These are phyloP conservation scores for Leptinotarsa rubiginosa DNA, from an alignment of 2,888 invertebrate genomes.

Conservation along the genomic window DNA sequence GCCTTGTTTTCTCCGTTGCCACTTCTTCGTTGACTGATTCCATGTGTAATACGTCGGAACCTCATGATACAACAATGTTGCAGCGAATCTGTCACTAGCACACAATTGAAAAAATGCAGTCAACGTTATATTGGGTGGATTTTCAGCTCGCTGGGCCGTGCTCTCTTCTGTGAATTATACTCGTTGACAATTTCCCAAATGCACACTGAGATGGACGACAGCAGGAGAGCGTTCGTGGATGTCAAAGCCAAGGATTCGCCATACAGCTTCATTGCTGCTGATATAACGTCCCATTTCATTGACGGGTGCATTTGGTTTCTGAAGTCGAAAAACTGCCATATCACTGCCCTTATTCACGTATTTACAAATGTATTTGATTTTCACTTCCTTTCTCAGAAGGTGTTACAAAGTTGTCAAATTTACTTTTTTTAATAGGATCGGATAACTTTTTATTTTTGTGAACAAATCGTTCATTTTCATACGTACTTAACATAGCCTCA, in stretches of 20 bases:
- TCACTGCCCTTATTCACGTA: slow-evolving; percentile 56
- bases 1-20: neutral
- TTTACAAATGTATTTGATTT: slow-evolving; percentile 63
- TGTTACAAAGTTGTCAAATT: neutral
- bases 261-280: slow-evolving; percentile 55
- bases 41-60: slow-evolving; percentile 41
- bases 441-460: neutral
- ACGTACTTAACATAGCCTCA: slow-evolving; percentile 33
- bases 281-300: slow-evolving; percentile 50
- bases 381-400: slow-evolving; percentile 37
- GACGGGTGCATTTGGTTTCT: neutral
- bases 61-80: slow-evolving; percentile 44
- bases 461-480: neutral
- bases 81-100: slow-evolving; percentile 43
- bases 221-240: slow-evolving; percentile 55
- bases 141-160: slow-evolving; percentile 39
- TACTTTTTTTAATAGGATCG: neutral
- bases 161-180: slow-evolving; percentile 39
- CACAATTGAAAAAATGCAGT: too few relatives aligned
- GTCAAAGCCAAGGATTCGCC: slow-evolving; percentile 45
- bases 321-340: neutral
- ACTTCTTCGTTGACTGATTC: slow-evolving; percentile 29
- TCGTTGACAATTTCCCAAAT: slow-evolving; percentile 46
- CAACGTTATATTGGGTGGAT: slow-evolving; percentile 53
- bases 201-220: slow-evolving; percentile 45